Evolutionary conservation across 2,113 vertebrate genomes (phyloP).

Genomic region (Stegostoma tigrinum): DNA sequence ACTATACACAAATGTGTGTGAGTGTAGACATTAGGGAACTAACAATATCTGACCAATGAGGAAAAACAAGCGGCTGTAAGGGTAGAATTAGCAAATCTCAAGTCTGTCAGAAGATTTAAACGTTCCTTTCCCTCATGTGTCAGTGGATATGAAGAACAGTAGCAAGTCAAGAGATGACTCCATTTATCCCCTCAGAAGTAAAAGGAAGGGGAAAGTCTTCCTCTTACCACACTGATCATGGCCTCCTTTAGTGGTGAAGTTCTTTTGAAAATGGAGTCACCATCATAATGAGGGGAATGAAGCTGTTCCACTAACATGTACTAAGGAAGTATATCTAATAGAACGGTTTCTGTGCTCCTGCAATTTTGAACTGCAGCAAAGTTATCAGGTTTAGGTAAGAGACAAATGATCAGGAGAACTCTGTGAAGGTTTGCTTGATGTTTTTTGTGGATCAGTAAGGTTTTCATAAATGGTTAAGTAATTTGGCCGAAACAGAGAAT

Average conservation of each 20-base stretch:
- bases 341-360: neutral
- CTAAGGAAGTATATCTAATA: neutral
- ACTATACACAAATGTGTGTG: neutral
- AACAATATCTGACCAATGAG: neutral
- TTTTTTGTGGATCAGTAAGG: neutral
- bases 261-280: neutral
- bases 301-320: neutral
- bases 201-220: neutral
- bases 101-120: neutral
- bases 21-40: neutral
- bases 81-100: neutral
- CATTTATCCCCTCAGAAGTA: neutral
- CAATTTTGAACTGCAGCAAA: neutral
- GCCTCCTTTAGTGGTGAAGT: neutral
- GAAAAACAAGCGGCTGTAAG: neutral
- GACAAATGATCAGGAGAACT: neutral
- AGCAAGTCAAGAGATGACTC: neutral
- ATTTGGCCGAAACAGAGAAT: neutral
- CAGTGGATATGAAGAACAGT: neutral
- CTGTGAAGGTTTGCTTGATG: neutral
- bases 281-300: neutral
- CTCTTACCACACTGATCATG: neutral
- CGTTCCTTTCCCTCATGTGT: too few species aligned
- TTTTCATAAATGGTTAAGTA: neutral
- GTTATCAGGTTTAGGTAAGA: neutral